phyloP scores from a whole-genome alignment of 2,888 invertebrate genomes.

The Hartigia nigra region DNA sequence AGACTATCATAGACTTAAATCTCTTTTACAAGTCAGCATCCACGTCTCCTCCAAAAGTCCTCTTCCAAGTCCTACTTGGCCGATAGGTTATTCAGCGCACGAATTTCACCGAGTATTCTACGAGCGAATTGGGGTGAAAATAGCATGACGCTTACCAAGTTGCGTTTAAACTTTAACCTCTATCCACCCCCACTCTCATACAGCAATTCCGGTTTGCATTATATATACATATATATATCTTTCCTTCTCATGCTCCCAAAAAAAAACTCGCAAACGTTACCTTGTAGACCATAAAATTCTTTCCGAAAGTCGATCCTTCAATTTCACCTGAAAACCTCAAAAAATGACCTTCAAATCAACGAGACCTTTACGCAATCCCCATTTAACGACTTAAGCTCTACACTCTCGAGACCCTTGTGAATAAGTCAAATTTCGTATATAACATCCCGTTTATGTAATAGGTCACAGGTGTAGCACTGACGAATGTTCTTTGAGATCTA shows the following conservation, averaged over 20 bases:
- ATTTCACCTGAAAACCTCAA: background rate
- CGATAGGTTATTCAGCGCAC: slow-evolving; percentile 7
- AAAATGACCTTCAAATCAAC: background rate
- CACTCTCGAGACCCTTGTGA: background rate
- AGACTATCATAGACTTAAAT: slow-evolving; percentile 2
- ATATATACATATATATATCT: background rate
- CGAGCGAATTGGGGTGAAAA: slow-evolving; percentile 3
- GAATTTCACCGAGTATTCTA: background rate
- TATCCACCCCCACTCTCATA: background rate
- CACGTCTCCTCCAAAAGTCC: background rate
- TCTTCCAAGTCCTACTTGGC: background rate
- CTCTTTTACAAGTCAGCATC: background rate
- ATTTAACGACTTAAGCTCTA: background rate
- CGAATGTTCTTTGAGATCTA: background rate
- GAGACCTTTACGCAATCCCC: background rate
- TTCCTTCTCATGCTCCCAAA: background rate
- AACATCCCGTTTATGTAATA: background rate
- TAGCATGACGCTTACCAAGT: background rate
- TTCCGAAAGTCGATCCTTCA: background rate
- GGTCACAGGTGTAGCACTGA: background rate
- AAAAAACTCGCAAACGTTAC: background rate
- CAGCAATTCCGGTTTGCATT: background rate
- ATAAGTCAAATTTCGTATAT: background rate
- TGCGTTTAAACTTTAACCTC: slow-evolving; percentile 4
- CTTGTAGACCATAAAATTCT: background rate